Conservation (phyloP, 92 coral and sea anemone genomes). For the Siderastrea siderea region DNA sequence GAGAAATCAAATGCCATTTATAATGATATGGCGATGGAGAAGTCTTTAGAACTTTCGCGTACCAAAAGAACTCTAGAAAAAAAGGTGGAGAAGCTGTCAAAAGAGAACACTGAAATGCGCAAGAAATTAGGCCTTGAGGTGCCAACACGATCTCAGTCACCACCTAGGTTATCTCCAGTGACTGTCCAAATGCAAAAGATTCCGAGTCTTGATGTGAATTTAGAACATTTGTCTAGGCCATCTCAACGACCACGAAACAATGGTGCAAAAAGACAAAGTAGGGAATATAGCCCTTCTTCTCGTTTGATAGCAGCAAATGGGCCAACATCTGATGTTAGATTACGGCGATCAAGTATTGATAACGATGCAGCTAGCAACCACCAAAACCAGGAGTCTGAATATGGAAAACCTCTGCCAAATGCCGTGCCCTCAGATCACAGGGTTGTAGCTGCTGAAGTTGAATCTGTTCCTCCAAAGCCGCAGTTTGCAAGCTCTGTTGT, state of each 20-base stretch:
- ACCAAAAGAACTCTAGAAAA: constrained; percentile 85
- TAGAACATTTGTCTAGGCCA: constrained; percentile 25
- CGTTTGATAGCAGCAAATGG: constrained; percentile 1
- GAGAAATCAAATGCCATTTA: constrained; percentile 82
- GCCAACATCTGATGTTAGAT: neutral
- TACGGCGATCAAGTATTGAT: constrained; percentile 20
- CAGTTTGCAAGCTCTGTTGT: constrained; percentile 36
- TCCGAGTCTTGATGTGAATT: constrained; percentile 44
- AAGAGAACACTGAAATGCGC: constrained; percentile 87
- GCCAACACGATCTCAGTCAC: constrained; percentile 44
- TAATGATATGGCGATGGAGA: constrained; percentile 97
- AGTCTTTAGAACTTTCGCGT: constrained; percentile 92
- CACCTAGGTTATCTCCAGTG: constrained; percentile 69
- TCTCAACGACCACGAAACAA: neutral
- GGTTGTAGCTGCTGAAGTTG: constrained; percentile 27
- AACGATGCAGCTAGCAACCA: neutral
- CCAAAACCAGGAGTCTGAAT: constrained; percentile 4
- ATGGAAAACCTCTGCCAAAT: constrained; percentile 5
- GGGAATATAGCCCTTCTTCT: constrained; percentile 26
- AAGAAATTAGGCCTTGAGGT: constrained; percentile 73
- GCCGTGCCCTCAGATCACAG: constrained; percentile 22
- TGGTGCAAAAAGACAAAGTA: constrained; percentile 1
- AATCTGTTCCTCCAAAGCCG: constrained; percentile 8
- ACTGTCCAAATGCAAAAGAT: constrained; percentile 45
- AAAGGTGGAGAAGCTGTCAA: constrained; percentile 87